Base-by-base conservation (phyloP, 2,888 invertebrate genomes). In the Drosophila neutralis region DNA sequence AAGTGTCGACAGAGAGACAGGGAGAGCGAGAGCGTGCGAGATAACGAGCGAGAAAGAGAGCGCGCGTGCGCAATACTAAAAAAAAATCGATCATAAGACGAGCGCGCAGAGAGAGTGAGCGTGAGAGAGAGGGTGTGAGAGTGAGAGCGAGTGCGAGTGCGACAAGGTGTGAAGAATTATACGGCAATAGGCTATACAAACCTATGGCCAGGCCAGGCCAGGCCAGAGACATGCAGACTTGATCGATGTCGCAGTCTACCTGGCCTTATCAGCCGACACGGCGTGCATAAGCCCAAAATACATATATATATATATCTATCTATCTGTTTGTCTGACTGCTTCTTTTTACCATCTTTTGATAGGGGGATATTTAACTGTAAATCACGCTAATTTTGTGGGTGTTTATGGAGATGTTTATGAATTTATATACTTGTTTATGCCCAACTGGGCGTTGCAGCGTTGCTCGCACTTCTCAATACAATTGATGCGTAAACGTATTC, bases 401-500 rank as follows among this genome's bases (percentile, higher is more conserved):
- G 48, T 85, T 86, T 83, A 88, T 78, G 71, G 69, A 21, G 58
- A 76, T 63, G 64, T 65, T 75, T 80, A 85, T 80, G 66, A 78
- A 69, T 84, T 83, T 86, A 84, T 88, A 57, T 74, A 78, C 72
- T 88, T 84, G 88, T 86, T 83, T 76, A 61, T 56, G 38, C 63
- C 64, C 60, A 54, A 73, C 27, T 36, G 36, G 27, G 13, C 27
- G 60, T 8, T 45, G 45, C 45, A 45, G 8, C 45, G 21, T 8
- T 24, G 15, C 69, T 69, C 35, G 64, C 69, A 53, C 58, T 48
- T 67, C 21, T 8, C 49, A 56, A 38, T 48, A 33, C 10, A 42
- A 40, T 38, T 38, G 40, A 62, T 40, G 40, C 27, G 53, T 36
- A 21, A 36, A 24, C 27, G 4, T 24, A 4, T 33, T 15, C 15